Conservation (phyloP, 2,888 invertebrate species). For the Uropetala carovei region DNA sequence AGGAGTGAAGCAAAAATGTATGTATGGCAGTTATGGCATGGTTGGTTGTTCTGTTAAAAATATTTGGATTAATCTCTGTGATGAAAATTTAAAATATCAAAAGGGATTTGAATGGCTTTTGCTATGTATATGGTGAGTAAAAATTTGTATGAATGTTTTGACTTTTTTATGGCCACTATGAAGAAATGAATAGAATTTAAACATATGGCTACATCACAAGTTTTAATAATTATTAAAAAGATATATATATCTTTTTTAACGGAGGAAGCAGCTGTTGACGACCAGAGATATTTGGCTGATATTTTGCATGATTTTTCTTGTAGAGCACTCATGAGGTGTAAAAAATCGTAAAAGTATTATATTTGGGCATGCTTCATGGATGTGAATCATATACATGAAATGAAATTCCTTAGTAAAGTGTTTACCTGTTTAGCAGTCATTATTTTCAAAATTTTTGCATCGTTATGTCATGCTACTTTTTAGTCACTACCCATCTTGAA, state of each 20-base stretch:
- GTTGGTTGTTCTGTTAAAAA: slow-evolving; percentile 11
- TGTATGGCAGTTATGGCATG: not conserved
- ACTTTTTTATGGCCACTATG: not conserved
- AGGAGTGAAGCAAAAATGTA: slow-evolving; percentile 41
- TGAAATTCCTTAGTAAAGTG: not conserved
- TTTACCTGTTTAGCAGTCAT: not conserved
- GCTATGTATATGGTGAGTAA: not conserved
- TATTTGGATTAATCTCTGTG: not conserved
- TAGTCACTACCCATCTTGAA: not conserved
- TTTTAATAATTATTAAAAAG: slow-evolving; percentile 12
- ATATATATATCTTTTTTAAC: slow-evolving; percentile 10
- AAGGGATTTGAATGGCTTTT: slow-evolving; percentile 19
- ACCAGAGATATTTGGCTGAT: slow-evolving; percentile 4
- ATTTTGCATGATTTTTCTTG: slow-evolving; percentile 33
- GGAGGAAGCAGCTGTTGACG: not conserved
- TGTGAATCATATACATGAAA: not conserved
- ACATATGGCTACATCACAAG: not conserved
- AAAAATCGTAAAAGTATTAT: not conserved
- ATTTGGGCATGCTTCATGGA: not conserved
- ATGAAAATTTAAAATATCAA: not conserved
- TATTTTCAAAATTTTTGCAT: slow-evolving; percentile 16
- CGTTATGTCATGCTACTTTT: not conserved
- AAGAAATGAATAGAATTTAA: not conserved
- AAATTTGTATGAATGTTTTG: slow-evolving; percentile 23
- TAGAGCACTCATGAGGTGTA: not conserved